These are phyloP conservation scores for Tetranychus piercei DNA, from an alignment of 2,888 invertebrate species.

Conservation along the genomic window DNA sequence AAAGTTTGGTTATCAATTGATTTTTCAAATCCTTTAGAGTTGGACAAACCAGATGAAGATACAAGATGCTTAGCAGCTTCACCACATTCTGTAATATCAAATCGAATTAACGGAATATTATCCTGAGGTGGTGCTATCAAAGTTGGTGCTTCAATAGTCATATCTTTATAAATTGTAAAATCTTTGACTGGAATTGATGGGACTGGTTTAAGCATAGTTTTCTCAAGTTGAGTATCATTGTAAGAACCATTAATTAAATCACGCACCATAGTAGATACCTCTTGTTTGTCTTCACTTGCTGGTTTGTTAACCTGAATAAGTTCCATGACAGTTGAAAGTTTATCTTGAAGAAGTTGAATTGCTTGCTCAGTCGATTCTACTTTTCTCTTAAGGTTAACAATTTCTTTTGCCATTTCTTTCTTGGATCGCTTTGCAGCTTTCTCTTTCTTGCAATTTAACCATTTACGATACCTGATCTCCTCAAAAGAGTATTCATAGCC, in stretches of 20 bases:
- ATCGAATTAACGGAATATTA: neutral
- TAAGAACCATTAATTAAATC: neutral
- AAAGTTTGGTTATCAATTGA: no score
- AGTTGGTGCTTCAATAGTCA: no score
- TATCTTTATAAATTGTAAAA: neutral
- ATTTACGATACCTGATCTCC: no score
- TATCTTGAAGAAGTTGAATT: neutral
- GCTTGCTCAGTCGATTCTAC: neutral
- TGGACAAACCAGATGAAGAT: no score
- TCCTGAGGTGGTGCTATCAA: neutral
- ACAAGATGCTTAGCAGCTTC: no score
- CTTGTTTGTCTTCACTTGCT: neutral
- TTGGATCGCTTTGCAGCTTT: no score
- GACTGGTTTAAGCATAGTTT: neutral
- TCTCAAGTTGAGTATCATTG: neutral
- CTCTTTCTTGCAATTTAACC: no score
- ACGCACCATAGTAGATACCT: neutral
- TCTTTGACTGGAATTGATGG: neutral
- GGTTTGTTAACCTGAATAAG: neutral
- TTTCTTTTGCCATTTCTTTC: no score
- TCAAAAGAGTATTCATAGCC: no score
- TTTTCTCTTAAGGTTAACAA: no score
- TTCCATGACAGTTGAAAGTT: neutral
- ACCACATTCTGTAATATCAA: neutral
- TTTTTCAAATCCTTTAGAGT: no score